A percentile compares a stretch with the other conserved stretches of the same genome.
Evolutionary conservation across 2,797 vertebrate genomes (phyloP).

Genomic region (Lepidocolaptes lacrymiger): DNA sequence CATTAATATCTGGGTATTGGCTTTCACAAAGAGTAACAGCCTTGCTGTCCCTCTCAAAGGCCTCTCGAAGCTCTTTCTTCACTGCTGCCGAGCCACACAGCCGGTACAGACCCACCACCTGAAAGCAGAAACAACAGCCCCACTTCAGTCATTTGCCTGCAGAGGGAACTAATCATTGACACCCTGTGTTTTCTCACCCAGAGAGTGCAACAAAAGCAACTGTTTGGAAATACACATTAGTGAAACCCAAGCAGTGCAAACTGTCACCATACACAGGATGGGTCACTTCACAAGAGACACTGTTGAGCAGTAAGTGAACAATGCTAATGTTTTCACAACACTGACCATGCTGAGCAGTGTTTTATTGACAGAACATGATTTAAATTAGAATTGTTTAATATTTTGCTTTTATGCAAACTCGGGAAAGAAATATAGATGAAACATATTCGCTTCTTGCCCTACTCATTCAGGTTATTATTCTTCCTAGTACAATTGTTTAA

Average conservation of each 20-base stretch:
- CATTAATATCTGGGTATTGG: conserved; percentile 95
- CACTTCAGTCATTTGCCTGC: neutral
- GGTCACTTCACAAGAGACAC: no score
- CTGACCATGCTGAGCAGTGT: neutral
- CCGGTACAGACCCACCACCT: conserved; percentile 97
- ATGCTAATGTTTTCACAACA: accelerated
- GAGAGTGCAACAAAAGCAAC: neutral
- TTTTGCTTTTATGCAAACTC: neutral
- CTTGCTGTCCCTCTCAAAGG: conserved; percentile 93
- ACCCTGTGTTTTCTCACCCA: accelerated
- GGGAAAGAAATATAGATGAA: neutral
- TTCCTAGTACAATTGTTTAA: neutral
- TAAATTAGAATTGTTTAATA: neutral
- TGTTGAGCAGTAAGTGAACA: accelerated
- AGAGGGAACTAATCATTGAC: neutral
- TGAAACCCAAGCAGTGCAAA: neutral
- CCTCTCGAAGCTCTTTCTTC: conserved; percentile 97
- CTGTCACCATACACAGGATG: accelerated
- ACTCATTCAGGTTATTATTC: neutral
- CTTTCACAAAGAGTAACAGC: conserved; percentile 88
- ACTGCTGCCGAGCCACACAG: conserved; percentile 95
- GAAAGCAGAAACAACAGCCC: conserved; percentile 28
- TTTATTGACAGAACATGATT: neutral
- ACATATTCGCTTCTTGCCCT: neutral
- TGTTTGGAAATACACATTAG: accelerated